Evolutionary conservation across 1,140 invertebrate species (phyloP).

Genomic region (Nymphalis io): DNA sequence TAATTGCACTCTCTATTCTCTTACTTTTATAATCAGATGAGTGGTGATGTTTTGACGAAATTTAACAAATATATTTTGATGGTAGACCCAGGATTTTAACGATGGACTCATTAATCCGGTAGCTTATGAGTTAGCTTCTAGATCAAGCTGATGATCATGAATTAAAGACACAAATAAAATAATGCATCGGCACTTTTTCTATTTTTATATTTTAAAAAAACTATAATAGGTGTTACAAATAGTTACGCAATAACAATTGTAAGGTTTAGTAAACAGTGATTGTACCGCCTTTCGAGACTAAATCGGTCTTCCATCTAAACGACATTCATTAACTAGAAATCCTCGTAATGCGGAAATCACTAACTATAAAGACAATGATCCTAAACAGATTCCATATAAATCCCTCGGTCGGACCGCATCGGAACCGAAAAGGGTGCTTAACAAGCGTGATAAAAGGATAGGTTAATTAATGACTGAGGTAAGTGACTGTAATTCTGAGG

Average conservation of each 20-base stretch:
- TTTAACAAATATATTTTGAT: too few relatives aligned
- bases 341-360: conserved; percentile 37
- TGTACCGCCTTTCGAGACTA: conserved; percentile 26
- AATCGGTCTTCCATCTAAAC: conserved; percentile 39
- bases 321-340: conserved; percentile 40
- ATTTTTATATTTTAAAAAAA: too few relatives aligned
- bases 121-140: too few relatives aligned
- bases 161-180: too few relatives aligned
- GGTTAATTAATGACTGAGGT: conserved; percentile 37
- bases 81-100: too few relatives aligned
- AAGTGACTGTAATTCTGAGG: conserved; percentile 32
- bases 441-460: conserved; percentile 41
- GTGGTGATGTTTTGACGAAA: too few relatives aligned
- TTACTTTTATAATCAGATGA: too few relatives aligned
- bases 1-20: too few relatives aligned
- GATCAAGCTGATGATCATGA: too few relatives aligned
- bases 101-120: too few relatives aligned
- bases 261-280: conserved; percentile 38
- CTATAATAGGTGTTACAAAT: too few relatives aligned
- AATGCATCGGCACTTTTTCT: too few relatives aligned
- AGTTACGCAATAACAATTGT: conserved; percentile 18
- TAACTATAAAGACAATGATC: conserved; percentile 40
- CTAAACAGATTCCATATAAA: conserved; percentile 37
- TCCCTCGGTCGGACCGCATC: conserved; percentile 31
- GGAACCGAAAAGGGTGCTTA: conserved; percentile 34